A percentile compares a stretch with the other conserved stretches of the same genome.
These are phyloP conservation scores for Pristiophorus japonicus DNA, from an alignment of 2,113 vertebrate genomes.

Conservation along the genomic window DNA sequence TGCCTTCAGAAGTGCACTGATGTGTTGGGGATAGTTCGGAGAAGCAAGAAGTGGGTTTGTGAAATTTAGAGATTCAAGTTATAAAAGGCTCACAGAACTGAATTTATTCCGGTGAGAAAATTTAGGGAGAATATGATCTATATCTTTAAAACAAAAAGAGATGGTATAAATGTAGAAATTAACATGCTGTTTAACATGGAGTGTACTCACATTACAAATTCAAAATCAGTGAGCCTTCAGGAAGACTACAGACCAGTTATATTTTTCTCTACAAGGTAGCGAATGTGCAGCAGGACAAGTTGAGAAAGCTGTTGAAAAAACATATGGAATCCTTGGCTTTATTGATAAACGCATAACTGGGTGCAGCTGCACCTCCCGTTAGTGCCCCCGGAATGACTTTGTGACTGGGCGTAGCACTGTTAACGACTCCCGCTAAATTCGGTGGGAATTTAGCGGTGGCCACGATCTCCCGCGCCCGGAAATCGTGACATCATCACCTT, in stretches of 20 bases:
- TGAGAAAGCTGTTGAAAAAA: not conserved
- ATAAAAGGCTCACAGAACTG: not conserved
- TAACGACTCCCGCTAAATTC: too few relatives aligned
- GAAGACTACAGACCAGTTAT: not conserved
- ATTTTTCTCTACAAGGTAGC: not conserved
- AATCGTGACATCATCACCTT: too few relatives aligned
- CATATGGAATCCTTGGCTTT: not conserved
- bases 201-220: not conserved
- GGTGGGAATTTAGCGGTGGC: too few relatives aligned
- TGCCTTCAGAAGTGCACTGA: not conserved
- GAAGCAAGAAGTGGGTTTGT: not conserved
- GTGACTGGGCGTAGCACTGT: too few relatives aligned
- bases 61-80: not conserved
- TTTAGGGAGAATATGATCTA: not conserved
- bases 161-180: not conserved
- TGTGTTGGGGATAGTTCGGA: not conserved
- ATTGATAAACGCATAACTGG: not conserved
- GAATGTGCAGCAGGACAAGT: not conserved
- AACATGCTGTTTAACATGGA: not conserved
- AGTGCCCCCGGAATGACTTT: too few relatives aligned
- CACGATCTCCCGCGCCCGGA: too few relatives aligned
- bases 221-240: not conserved
- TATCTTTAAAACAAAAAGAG: not conserved
- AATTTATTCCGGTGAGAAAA: not conserved
- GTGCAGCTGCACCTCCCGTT: too few relatives aligned